Evolutionary conservation across 2,888 invertebrate species (phyloP).

Genomic region (Acanthosepion lycidas): DNA sequence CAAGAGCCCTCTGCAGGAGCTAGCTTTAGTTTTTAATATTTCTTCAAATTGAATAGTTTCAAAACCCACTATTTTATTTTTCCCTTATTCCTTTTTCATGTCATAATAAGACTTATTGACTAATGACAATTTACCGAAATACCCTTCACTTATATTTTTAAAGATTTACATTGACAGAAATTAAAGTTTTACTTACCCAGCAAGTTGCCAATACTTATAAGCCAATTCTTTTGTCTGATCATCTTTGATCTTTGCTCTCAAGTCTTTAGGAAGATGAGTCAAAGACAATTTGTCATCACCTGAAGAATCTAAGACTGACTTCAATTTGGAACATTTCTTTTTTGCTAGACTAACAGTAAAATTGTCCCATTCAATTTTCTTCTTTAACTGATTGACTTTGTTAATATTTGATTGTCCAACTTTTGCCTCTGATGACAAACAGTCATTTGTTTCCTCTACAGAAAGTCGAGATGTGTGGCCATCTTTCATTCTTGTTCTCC

Average conservation of each 20-base stretch:
- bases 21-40: too few species aligned
- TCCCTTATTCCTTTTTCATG: too few species aligned
- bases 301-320: background rate
- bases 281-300: background rate
- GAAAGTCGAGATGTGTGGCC: background rate
- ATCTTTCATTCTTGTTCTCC: conserved; percentile 44
- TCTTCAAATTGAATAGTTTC: too few species aligned
- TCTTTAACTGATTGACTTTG: background rate
- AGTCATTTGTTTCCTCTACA: background rate
- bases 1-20: too few species aligned
- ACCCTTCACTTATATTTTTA: background rate
- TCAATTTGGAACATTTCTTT: background rate
- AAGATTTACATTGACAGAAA: too few species aligned
- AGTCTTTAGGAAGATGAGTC: background rate
- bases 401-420: background rate
- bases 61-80: too few species aligned
- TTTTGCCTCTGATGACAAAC: background rate
- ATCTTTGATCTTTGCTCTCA: background rate
- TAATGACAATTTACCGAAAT: too few species aligned
- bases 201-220: conserved; percentile 51
- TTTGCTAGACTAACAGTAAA: background rate
- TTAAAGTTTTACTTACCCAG: conserved; percentile 50
- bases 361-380: background rate
- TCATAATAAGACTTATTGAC: too few species aligned
- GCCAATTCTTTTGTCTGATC: conserved; percentile 47